Evolutionary conservation across 2,113 vertebrate genomes (phyloP).

Genomic region (Lophotis ruficrista): DNA sequence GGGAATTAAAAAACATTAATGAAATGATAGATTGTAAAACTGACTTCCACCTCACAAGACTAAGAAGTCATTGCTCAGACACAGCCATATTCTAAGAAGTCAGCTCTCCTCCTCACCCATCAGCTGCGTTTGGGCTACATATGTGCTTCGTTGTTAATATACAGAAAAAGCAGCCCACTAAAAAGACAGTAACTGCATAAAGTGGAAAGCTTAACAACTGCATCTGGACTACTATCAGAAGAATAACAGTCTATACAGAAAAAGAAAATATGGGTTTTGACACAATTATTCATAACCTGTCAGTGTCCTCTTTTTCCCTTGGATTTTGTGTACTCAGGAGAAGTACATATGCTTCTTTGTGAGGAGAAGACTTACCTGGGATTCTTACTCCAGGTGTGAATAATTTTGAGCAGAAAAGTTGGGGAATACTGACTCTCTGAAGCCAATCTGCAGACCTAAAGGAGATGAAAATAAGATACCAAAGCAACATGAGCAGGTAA

Average conservation of each 20-base stretch:
- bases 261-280: not conserved
- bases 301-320: not conserved
- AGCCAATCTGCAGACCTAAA: constrained; percentile 86
- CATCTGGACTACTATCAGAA: not conserved
- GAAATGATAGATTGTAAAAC: not conserved
- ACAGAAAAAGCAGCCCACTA: not conserved
- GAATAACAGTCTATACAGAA: not conserved
- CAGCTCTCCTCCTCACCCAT: not conserved
- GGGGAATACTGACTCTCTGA: constrained; percentile 92
- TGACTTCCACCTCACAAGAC: not conserved
- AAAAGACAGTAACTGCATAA: not conserved
- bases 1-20: not conserved
- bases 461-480: not conserved
- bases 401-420: constrained; percentile 90
- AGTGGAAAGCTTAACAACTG: not conserved
- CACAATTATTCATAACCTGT: not conserved
- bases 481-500: not conserved
- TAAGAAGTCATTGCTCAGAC: not conserved
- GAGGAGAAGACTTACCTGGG: constrained; percentile 78
- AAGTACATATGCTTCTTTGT: not conserved
- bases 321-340: not conserved
- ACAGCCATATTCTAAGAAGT: not conserved
- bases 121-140: not conserved
- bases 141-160: not conserved
- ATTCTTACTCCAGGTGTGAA: constrained; percentile 92